Evolutionary conservation across 2,797 vertebrate genomes (phyloP), one percentile per base, ranked within the genome.

Genomic region (Anas acuta): DNA sequence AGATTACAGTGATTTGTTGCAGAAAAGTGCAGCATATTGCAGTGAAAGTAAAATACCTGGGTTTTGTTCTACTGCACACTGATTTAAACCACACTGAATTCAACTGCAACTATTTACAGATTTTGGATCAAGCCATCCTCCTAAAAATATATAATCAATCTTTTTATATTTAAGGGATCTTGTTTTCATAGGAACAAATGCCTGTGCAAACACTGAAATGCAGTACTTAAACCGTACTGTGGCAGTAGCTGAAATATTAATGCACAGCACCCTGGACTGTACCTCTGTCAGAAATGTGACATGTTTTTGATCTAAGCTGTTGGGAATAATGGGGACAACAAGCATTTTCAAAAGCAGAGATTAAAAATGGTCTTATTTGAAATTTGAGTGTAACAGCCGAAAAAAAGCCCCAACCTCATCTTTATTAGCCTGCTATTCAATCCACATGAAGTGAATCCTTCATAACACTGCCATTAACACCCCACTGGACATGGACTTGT

Each of bases 351-450:
- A 94, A 93, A 90, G 77, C 65, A 82, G 75, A 80, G 75, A 90
- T 94, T 93, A 94, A 95, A 95, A 94, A 93, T 77, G 47, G 54
- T 53, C 72, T 90, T 89, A 93, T 90, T 94, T 93, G 84, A 94
- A 95, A 96, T 89, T 77, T 87, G 86, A 90, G 90, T 60, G 18
- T 85, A 92, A 93, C 49, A 87, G 86, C 72, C 83, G 88, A 94
- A 22, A 94, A 95, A 95, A 95, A 89, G 39, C 4, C 2, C 58
- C 67, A 89, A 67, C 77, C 45, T 92, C 90, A 92, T 90, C 85
- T 88, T 92, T 92, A 92, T 92, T 90, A 90, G 83, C 53, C 77
- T 91, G 87, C 87, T 94, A 84, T 90, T 96, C 76, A 89, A 89
- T 84, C 64, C 83, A 72, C 78, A 54, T 33, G 74, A 95, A 95